Base-by-base conservation (phyloP, 2,113 vertebrate species). In the Salvator merianae region DNA sequence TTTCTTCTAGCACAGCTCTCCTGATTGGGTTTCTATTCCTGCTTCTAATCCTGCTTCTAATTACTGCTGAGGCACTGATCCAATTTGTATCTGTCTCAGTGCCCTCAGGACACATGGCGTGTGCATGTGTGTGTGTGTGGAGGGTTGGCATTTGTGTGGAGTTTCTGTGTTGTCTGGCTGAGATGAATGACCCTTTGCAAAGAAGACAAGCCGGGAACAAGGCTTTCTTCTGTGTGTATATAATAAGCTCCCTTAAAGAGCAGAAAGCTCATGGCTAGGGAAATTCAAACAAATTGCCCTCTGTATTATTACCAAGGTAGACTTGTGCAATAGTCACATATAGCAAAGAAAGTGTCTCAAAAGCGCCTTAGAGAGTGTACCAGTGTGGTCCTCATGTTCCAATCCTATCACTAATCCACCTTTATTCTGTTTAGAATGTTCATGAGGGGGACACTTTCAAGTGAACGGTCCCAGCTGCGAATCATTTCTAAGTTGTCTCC, bases 21-120 rank as follows among this genome's bases (percentile, higher is more conserved):
- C 76, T 70, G 24, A 38, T 78, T 72, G 53, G 50, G 36, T 72
- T 84, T 72, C 83, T 84, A 63, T 84, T 84, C 76, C 66, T 72
- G 30, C 26, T 72, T 84, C 69, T 84, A 84, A 84, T 84, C 83
- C 55, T 55, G 55, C 55, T 59, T 59, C 20, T 59, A 79, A 72
- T 79, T 72, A 63, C 53, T 30, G 20, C 40, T 8, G 83, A 84
- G 83, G 53, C 69, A 28, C 22, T 84, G 75, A 71, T 84, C 76
- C 77, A 47, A 79, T 84, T 84, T 79, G 26, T 59, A 71, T 72
- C 50, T 24, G 26, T 14, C 83, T 62, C 4, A 9, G 2, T 47
- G 65, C 50, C 82, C 47, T 59, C 24, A 13, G 74, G 82, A 65
- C 32, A 50, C 72, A 66, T 36, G 81, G 34, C 10, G 6, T 40